Percentiles rank a stretch among this genome's conserved stretches.
Evolutionary conservation across 2,888 invertebrate species (phyloP).

Genomic region (Pardosa pseudoannulata): DNA sequence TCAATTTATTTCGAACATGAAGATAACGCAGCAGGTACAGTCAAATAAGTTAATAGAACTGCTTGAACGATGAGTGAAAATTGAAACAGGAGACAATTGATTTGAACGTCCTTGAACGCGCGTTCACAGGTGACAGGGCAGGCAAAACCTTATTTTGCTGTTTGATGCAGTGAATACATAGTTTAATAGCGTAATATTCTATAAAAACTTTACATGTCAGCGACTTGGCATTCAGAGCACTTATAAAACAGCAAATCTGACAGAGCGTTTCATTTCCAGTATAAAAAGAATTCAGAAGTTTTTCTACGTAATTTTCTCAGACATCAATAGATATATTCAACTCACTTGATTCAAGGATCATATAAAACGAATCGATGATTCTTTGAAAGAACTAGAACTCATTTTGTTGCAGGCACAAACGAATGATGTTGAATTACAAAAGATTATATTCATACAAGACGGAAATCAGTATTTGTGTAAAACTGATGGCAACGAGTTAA

Average conservation of each 20-base stretch:
- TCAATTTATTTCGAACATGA: not conserved
- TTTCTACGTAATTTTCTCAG: too few relatives aligned
- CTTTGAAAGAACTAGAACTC: too few relatives aligned
- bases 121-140: not conserved
- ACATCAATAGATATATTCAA: too few relatives aligned
- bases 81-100: conserved; percentile 1
- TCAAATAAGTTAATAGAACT: conserved; percentile 21
- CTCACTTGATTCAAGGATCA: too few relatives aligned
- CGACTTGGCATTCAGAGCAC: not conserved
- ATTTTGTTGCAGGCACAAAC: too few relatives aligned
- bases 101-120: conserved; percentile 26
- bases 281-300: too few relatives aligned
- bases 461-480: too few relatives aligned
- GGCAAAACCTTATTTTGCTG: not conserved
- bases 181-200: not conserved
- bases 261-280: too few relatives aligned
- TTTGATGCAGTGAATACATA: conserved; percentile 8
- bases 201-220: not conserved
- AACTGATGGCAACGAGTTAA: too few relatives aligned
- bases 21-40: conserved; percentile 14
- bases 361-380: too few relatives aligned
- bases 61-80: not conserved
- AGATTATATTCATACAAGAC: too few relatives aligned
- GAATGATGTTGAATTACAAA: too few relatives aligned
- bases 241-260: not conserved